Percentiles rank a stretch among this genome's conserved stretches.
phyloP scores from a whole-genome alignment of 2,113 vertebrate species.

The Ellobius talpinus region DNA sequence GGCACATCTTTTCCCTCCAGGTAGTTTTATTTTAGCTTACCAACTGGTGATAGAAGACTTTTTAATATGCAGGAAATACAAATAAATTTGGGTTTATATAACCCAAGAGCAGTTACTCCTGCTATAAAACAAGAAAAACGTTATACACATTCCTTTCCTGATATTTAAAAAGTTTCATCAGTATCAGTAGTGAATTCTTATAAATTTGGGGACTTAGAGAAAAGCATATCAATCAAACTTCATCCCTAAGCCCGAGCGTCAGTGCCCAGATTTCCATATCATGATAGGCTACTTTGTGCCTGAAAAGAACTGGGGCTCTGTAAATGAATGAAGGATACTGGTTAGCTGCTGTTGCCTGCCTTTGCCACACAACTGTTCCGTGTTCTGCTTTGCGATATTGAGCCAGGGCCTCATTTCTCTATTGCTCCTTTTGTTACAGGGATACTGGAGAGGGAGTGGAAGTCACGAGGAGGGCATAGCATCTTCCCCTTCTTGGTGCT shows the following conservation, averaged over 20 bases:
- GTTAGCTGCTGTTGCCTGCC: background rate
- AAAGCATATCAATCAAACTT: background rate
- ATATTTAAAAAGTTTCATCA: background rate
- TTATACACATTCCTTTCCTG: no score
- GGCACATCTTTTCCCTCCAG: background rate
- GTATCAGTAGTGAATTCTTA: background rate
- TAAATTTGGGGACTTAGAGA: background rate
- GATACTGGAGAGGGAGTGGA: background rate
- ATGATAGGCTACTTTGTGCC: background rate
- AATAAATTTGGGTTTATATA: no score
- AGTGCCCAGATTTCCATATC: no score
- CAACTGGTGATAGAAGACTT: background rate
- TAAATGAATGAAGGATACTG: background rate
- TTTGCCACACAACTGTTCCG: background rate
- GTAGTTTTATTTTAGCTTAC: background rate
- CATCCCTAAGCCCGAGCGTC: no score
- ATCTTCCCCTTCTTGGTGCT: background rate
- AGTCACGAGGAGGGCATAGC: background rate
- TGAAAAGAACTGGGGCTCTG: background rate
- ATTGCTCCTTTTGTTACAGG: background rate
- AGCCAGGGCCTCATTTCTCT: background rate
- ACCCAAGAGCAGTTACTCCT: background rate
- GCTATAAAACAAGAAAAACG: background rate
- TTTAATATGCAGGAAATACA: background rate
- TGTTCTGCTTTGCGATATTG: background rate